These are phyloP conservation scores for Furcifer pardalis DNA, from an alignment of 2,797 vertebrate genomes.

Conservation along the genomic window DNA sequence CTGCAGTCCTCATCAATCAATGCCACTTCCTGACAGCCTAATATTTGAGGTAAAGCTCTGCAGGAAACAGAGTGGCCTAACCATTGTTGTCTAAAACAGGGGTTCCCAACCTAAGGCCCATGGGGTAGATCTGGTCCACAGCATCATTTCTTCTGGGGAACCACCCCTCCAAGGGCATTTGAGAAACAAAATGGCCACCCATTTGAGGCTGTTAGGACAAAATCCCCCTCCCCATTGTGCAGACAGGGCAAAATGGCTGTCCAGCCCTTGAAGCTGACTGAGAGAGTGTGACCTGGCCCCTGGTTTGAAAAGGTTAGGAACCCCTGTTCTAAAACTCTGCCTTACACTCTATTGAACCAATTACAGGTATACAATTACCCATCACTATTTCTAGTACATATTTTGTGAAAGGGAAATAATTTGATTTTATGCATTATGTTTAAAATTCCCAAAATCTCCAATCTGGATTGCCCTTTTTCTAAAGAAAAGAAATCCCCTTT, in stretches of 20 bases:
- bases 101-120: too few relatives aligned
- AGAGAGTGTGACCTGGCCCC: too few relatives aligned
- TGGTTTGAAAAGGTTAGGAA: too few relatives aligned
- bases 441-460: background rate
- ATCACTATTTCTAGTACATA: background rate
- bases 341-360: background rate
- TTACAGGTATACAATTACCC: slow-evolving; percentile 1
- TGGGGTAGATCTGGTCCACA: too few relatives aligned
- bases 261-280: too few relatives aligned
- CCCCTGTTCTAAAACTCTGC: too few relatives aligned
- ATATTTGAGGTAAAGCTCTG: slow-evolving; percentile 11
- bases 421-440: background rate
- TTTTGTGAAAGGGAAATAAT: background rate
- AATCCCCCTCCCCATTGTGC: too few relatives aligned
- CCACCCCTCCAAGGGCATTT: too few relatives aligned
- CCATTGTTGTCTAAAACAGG: background rate
- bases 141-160: too few relatives aligned
- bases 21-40: slow-evolving; percentile 1
- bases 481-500: background rate
- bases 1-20: slow-evolving; percentile 10
- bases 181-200: too few relatives aligned
- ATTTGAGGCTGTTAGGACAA: too few relatives aligned
- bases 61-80: slow-evolving; percentile 12
- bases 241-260: too few relatives aligned
- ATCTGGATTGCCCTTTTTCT: background rate